Percentiles rank a stretch among this genome's conserved stretches.
Evolutionary conservation across 2,113 vertebrate genomes (phyloP).

Genomic region (Triplophysa tibetana): DNA sequence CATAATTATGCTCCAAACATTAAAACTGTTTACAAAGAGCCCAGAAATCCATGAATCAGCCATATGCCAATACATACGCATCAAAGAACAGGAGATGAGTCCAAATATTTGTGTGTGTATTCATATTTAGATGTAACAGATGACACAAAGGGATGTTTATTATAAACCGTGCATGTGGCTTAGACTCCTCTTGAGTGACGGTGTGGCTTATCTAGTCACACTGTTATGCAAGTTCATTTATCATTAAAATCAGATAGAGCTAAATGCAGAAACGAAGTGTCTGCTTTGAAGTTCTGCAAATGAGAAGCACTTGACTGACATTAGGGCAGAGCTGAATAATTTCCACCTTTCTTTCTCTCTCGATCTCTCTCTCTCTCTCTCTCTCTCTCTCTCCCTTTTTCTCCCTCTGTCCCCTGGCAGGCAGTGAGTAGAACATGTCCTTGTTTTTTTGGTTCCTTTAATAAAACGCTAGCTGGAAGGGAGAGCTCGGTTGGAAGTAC

Average conservation of each 20-base stretch:
- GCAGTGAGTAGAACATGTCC: not conserved
- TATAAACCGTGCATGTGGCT: not conserved
- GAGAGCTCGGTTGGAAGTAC: slow-evolving; percentile 16
- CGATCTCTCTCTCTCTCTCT: not conserved
- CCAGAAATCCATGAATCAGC: slow-evolving; percentile 3
- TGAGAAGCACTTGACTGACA: slow-evolving; percentile 46
- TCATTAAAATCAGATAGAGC: slow-evolving; percentile 33
- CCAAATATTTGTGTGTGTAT: slow-evolving; percentile 18
- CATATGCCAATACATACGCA: slow-evolving; percentile 12
- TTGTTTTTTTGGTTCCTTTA: slow-evolving; percentile 6
- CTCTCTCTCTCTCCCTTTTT: not conserved
- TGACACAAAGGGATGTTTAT: slow-evolving; percentile 20
- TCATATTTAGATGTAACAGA: not conserved
- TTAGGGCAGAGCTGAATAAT: slow-evolving; percentile 32
- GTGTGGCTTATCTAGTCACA: not conserved
- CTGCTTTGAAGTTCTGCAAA: slow-evolving; percentile 45
- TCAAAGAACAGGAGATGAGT: not conserved
- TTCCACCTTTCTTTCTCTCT: slow-evolving; percentile 15
- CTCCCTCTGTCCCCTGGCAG: not conserved
- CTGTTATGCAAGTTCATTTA: not conserved
- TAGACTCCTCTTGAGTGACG: not conserved
- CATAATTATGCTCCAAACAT: not conserved
- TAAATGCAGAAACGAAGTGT: slow-evolving; percentile 29
- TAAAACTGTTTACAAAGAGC: not conserved
- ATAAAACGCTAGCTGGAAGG: slow-evolving; percentile 21